Percentiles rank a stretch among this genome's conserved stretches.
Conservation (phyloP, 2,797 vertebrate genomes). For the Heteromormyrus szaboi region DNA sequence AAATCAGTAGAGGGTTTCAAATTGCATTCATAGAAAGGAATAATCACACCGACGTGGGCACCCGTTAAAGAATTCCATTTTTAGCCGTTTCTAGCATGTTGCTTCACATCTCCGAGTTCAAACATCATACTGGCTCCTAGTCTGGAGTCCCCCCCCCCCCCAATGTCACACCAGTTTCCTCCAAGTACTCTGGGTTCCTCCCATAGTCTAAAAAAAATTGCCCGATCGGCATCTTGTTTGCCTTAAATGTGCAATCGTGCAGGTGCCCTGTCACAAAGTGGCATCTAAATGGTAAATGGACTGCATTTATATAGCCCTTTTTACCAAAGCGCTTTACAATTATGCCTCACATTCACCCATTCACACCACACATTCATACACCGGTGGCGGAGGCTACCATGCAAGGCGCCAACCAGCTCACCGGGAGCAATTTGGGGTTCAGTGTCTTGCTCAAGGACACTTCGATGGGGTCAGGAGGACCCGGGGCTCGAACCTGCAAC, state of each 20-base stretch:
- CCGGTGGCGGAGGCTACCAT: too few species aligned
- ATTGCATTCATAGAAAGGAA: neutral
- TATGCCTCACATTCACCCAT: too few species aligned
- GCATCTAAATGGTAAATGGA: neutral
- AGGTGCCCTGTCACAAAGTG: neutral
- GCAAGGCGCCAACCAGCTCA: too few species aligned
- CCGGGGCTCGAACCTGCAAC: too few species aligned
- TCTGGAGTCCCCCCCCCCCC: neutral
- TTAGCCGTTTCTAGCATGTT: neutral
- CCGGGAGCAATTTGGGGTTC: too few species aligned
- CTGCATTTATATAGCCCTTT: too few species aligned
- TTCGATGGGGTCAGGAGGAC: too few species aligned
- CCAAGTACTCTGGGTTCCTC: neutral
- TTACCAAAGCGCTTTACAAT: too few species aligned
- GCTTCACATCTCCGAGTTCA: neutral
- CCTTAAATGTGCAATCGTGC: neutral
- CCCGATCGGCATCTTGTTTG: neutral
- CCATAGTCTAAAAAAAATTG: neutral
- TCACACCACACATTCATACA: too few species aligned
- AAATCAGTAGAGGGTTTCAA: neutral
- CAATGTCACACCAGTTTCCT: neutral
- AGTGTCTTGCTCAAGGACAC: too few species aligned
- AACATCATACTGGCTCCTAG: neutral
- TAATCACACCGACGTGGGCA: neutral
- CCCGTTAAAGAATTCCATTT: neutral